These are phyloP conservation scores for Biston betularia DNA, from an alignment of 2,888 invertebrate genomes.

Conservation along the genomic window DNA sequence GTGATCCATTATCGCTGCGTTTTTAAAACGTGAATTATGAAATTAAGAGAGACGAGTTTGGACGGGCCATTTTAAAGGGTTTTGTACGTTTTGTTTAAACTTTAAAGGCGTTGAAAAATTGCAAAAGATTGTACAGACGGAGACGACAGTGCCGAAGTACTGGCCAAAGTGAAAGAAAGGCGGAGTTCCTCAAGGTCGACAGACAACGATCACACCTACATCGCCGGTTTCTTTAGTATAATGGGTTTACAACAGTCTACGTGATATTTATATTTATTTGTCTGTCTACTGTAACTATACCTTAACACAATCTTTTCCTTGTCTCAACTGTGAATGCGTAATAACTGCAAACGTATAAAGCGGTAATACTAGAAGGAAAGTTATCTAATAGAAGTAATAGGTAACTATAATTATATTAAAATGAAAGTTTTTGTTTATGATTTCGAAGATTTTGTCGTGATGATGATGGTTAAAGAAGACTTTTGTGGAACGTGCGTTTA, in stretches of 20 bases:
- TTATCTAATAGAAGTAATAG: not conserved
- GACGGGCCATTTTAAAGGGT: conserved; percentile 19
- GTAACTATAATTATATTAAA: no score
- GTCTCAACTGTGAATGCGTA: not conserved
- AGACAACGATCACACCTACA: conserved; percentile 32
- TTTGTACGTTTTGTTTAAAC: conserved; percentile 24
- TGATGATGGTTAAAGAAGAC: no score
- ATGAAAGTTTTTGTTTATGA: no score
- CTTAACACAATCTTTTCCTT: conserved; percentile 10
- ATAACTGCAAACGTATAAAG: not conserved
- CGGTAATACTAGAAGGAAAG: not conserved
- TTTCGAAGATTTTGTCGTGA: no score
- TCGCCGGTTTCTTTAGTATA: conserved; percentile 29
- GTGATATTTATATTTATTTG: conserved; percentile 9
- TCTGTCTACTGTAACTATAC: not conserved
- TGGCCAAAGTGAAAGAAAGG: conserved; percentile 43
- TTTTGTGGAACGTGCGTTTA: not conserved
- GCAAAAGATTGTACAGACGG: conserved; percentile 24
- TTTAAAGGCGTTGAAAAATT: conserved; percentile 23
- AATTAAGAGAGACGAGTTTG: conserved; percentile 41
- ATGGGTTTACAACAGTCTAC: conserved; percentile 14
- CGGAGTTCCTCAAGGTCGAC: conserved; percentile 43
- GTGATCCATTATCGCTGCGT: conserved; percentile 47
- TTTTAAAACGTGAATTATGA: conserved; percentile 45
- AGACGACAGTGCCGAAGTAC: conserved; percentile 25